phyloP scores from a whole-genome alignment of 2,888 invertebrate species.

The Octodonta nipae region DNA sequence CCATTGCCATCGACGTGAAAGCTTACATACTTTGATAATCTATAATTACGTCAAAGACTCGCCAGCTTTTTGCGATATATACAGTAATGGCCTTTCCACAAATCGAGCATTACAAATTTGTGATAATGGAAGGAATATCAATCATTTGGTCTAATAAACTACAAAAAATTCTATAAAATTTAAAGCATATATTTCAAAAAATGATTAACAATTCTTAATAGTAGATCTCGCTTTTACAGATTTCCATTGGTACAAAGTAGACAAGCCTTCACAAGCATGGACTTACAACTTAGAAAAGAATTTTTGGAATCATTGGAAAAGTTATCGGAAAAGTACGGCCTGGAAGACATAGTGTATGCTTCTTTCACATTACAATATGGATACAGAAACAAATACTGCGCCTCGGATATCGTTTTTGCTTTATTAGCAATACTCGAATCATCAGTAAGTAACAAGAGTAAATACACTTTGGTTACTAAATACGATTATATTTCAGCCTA shows the following conservation, averaged over 20 bases:
- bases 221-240: conserved; percentile 30
- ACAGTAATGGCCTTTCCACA: too few relatives aligned
- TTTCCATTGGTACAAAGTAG: conserved; percentile 75
- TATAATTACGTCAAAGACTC: too few relatives aligned
- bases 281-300: conserved; percentile 63
- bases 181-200: too few relatives aligned
- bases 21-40: too few relatives aligned
- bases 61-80: too few relatives aligned
- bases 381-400: conserved; percentile 65
- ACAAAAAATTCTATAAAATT: too few relatives aligned
- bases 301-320: conserved; percentile 59
- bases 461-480: neutral
- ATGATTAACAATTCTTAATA: too few relatives aligned
- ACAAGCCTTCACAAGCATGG: conserved; percentile 80
- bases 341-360: conserved; percentile 58
- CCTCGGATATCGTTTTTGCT: conserved; percentile 71
- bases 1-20: too few relatives aligned
- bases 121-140: too few relatives aligned
- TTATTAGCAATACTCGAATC: conserved; percentile 68
- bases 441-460: conserved; percentile 37
- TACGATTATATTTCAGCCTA: conserved; percentile 32
- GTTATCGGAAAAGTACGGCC: conserved; percentile 50
- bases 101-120: too few relatives aligned
- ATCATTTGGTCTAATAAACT: too few relatives aligned
- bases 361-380: conserved; percentile 73